A percentile compares a stretch with the other conserved stretches of the same genome.
These are phyloP conservation scores for Diprion similis DNA, from an alignment of 1,140 invertebrate species.

Conservation along the genomic window DNA sequence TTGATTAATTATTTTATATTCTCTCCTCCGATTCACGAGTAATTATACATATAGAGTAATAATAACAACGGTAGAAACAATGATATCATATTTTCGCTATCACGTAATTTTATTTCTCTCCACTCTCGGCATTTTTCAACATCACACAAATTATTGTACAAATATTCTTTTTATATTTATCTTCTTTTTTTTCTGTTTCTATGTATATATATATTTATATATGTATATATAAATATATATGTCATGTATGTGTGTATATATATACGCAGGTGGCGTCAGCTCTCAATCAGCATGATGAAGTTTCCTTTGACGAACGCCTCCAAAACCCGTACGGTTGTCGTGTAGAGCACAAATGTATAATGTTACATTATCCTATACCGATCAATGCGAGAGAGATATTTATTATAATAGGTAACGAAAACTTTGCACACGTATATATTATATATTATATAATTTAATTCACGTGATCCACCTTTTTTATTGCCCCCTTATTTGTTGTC, in stretches of 20 bases:
- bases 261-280: conserved; percentile 12
- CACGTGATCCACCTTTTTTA: background rate
- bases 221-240: background rate
- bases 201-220: background rate
- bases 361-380: too few species aligned
- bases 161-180: background rate
- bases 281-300: conserved; percentile 10
- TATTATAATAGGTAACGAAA: too few species aligned
- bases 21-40: too few species aligned
- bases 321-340: conserved; percentile 7
- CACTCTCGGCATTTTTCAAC: conserved; percentile 5
- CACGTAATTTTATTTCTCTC: too few species aligned
- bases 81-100: too few species aligned
- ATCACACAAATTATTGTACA: background rate
- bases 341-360: background rate
- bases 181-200: background rate
- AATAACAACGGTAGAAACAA: too few species aligned
- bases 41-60: too few species aligned
- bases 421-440: too few species aligned
- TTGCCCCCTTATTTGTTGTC: background rate
- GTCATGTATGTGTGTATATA: background rate
- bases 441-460: too few species aligned
- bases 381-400: too few species aligned
- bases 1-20: too few species aligned
- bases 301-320: background rate